Base-by-base conservation (phyloP, 2,888 invertebrate genomes). In the Sinelater perroti region DNA sequence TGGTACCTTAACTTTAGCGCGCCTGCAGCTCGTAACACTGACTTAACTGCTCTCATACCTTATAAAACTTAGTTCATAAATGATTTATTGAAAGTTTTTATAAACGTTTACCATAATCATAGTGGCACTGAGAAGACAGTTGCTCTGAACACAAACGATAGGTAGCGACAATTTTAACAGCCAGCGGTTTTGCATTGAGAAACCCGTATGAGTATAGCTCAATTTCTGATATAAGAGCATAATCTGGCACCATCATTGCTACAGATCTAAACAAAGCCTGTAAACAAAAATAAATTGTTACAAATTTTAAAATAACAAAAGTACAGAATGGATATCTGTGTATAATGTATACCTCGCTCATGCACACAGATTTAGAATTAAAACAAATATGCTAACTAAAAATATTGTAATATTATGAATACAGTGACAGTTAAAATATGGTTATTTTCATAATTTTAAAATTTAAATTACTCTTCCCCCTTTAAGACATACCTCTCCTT, bases 161-260 rank as follows among this genome's bases (percentile, higher is more conserved):
- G 0, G 95, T 95, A 14, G 95, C 95, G 1, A 96, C 95, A 69
- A 97, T 96, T 81, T 97, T 97, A 13, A 95, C 87, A 0, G 96
- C 90, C 26, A 97, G 77, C 0, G 91, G 91, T 66, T 93, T 87
- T 0, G 96, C 95, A 68, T 88, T 88, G 50, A 95, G 83, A 75
- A 96, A 97, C 1, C 97, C 97, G 73, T 88, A 93, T 0, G 97
- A 95, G 72, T 96, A 97, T 31, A 97, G 79, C 49, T 93, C 93
- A 60, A 96, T 96, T 81, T 97, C 96, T 0, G 95, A 93, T 71
- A 97, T 97, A 40, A 97, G 79, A 13, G 93, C 95, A 74, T 96
- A 96, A 78, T 97, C 96, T 0, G 97, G 97, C 11, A 96, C 95
- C 95, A 96, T 96, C 96, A 97, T 97, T 7, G 96, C 95, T 26